Evolutionary conservation across 2,888 invertebrate genomes (phyloP), one percentile per base, ranked within the genome.

Genomic region (Dione vanillae): DNA sequence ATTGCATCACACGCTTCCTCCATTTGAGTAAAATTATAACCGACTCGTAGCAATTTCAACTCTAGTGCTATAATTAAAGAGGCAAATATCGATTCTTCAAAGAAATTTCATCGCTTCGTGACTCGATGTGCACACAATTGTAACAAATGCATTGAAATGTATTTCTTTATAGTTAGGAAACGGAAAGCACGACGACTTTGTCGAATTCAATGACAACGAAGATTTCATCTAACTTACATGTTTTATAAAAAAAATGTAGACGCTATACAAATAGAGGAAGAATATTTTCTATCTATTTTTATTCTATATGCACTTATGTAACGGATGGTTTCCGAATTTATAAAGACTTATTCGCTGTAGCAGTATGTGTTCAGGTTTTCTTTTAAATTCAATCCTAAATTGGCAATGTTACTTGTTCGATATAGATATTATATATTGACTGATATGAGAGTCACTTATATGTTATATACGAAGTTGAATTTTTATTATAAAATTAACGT

Each of bases 161-260:
- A 68, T 69, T 69, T 72, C 66, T 69, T 67, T 67, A 41, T 58
- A 64, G 58, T 70, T 69, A 52, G 58, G 69, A 69, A 70, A 72
- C 58, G 35, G 27, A 64, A 51, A 40, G 51, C 65, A 72, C 69
- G 51, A 69, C 43, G 41, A 62, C 66, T 69, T 64, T 72, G 41
- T 65, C 58, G 54, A 37, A 49, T 45, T 54, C 61, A 49, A 41
- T 61, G 65, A 40, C 54, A 45, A 69, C 65, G 56, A 6, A 35
- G 19, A 43, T 43, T 43, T 59, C 14, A 9, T 43, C 59, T n/a
- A 41, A n/a, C 14, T 65, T 58, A 37, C 40, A 64, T 64, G 64
- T 58, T 61, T 19, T 27, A 27, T 16, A 20, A 43, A 61, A 43
- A 27, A 59, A 0, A 12, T 12, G 7, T 40, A 58, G 19, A 40